phyloP scores from a whole-genome alignment of 2,797 vertebrate genomes.

The Dipus sagitta region DNA sequence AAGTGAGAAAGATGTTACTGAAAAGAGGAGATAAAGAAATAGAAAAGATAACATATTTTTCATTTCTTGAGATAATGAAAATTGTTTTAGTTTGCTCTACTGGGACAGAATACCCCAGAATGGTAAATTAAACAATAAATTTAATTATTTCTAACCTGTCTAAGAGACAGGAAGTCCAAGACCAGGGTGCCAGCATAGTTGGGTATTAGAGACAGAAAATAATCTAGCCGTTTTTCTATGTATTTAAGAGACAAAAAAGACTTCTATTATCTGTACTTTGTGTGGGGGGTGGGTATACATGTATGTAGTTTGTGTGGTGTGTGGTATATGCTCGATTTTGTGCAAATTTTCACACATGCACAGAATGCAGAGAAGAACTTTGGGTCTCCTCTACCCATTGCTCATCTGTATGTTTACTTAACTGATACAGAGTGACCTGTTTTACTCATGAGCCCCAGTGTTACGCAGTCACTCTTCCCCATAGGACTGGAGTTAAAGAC shows the following conservation, averaged over 20 bases:
- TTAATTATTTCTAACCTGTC: neutral
- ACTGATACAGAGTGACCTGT: too few relatives aligned
- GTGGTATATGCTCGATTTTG: too few relatives aligned
- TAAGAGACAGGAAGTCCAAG: neutral
- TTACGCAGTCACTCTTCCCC: too few relatives aligned
- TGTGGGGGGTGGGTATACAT: too few relatives aligned
- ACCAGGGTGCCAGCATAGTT: neutral
- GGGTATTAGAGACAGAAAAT: neutral
- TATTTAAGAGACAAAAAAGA: neutral
- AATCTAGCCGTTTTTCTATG: neutral
- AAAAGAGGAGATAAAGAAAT: neutral
- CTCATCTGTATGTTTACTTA: too few relatives aligned
- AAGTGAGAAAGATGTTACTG: neutral
- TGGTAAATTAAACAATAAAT: neutral
- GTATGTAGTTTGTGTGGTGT: too few relatives aligned
- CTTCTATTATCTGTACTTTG: too few relatives aligned
- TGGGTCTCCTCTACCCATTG: too few relatives aligned
- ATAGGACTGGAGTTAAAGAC: too few relatives aligned
- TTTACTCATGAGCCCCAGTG: too few relatives aligned
- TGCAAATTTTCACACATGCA: too few relatives aligned
- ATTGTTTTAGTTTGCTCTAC: neutral
- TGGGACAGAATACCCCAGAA: neutral
- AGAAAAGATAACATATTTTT: neutral
- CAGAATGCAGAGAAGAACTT: too few relatives aligned
- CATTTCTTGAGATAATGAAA: neutral